Percentiles rank a stretch among this genome's conserved stretches.
Conservation (phyloP, 2,888 invertebrate species). For the Cosmopolites sordidus region DNA sequence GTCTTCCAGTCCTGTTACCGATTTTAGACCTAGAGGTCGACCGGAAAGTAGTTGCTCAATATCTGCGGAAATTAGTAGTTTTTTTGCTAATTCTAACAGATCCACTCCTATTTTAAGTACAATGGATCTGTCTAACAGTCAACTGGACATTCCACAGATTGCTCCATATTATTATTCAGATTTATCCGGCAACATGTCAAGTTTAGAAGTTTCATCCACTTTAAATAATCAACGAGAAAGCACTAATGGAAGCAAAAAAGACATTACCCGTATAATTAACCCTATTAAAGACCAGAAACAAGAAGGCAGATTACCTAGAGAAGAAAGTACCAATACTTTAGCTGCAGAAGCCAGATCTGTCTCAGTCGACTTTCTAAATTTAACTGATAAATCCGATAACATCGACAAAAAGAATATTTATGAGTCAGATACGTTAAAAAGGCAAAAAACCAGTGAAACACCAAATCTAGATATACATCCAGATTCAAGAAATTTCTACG, state of each 20-base stretch:
- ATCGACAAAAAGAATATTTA: conserved; percentile 70
- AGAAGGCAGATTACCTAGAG: conserved; percentile 31
- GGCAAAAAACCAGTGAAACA: conserved; percentile 56
- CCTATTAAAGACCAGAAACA: conserved; percentile 54
- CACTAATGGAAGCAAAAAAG: conserved; percentile 56
- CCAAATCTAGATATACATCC: conserved; percentile 50
- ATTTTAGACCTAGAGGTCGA: conserved; percentile 37
- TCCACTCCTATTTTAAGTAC: conserved; percentile 39
- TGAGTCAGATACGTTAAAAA: conserved; percentile 61
- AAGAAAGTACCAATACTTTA: conserved; percentile 50
- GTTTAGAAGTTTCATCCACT: conserved; percentile 39
- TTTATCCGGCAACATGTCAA: conserved; percentile 49
- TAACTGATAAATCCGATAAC: conserved; percentile 60
- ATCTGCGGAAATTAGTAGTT: conserved; percentile 40
- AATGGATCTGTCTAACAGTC: conserved; percentile 32
- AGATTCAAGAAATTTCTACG: conserved; percentile 50
- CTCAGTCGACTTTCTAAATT: conserved; percentile 63
- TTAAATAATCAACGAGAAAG: conserved; percentile 72
- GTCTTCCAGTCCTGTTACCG: conserved; percentile 27
- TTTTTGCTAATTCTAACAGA: conserved; percentile 37
- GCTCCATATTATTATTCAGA: conserved; percentile 88
- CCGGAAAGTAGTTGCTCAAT: conserved; percentile 41
- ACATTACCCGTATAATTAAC: conserved; percentile 70
- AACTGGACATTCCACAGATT: conserved; percentile 31
- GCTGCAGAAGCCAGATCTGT: conserved; percentile 59